Conservation (phyloP, 30 jellyfish, hydroid and myxozoan species). For the Rhopilema esculentum region DNA sequence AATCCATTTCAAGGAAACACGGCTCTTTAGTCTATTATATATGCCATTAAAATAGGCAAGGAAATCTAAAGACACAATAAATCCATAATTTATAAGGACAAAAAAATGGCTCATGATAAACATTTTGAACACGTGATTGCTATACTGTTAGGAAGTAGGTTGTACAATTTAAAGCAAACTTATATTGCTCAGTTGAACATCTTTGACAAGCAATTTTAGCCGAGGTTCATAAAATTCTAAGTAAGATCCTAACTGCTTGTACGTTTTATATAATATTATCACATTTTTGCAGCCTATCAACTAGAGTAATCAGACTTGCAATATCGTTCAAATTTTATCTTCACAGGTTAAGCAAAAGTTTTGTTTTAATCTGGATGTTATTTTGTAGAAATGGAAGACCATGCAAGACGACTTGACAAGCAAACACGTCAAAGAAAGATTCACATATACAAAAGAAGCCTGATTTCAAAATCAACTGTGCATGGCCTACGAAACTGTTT, state of each 20-base stretch:
- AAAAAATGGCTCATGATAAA: background rate
- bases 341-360: too few species aligned
- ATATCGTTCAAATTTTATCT: too few species aligned
- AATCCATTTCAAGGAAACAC: background rate
- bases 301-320: too few species aligned
- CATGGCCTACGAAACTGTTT: constrained; percentile 88
- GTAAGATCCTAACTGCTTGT: too few species aligned
- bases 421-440: constrained; percentile 52
- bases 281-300: too few species aligned
- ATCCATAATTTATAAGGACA: background rate
- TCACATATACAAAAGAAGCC: constrained; percentile 54
- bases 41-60: background rate
- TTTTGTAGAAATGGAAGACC: constrained; percentile 46
- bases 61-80: background rate
- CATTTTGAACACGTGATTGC: background rate
- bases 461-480: constrained; percentile 77
- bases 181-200: background rate
- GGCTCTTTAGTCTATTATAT: too few species aligned
- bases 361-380: background rate
- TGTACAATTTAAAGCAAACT: too few species aligned
- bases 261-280: too few species aligned
- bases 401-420: constrained; percentile 10
- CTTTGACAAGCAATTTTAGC: too few species aligned
- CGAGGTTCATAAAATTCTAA: too few species aligned
- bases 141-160: background rate